Base-by-base conservation (phyloP, 2,888 invertebrate species). In the Pantelozetes paolii region DNA sequence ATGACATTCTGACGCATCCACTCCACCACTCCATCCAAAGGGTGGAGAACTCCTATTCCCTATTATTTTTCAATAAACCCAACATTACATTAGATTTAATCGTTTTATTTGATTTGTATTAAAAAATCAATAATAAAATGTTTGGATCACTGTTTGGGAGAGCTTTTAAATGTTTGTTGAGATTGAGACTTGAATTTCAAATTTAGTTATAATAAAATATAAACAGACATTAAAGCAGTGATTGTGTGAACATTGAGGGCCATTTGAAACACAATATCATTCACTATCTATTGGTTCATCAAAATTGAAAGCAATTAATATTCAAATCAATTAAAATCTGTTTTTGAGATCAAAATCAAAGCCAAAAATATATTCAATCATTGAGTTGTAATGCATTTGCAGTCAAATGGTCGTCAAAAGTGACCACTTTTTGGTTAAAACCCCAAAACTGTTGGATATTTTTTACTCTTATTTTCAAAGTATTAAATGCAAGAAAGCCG, bases 1-100 rank as follows among this genome's bases (percentile, higher is more conserved):
- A 67, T 67, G 67, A 67, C 67, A 67, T 23, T 67, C 40, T 67
- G 62, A 32, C 32, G 62, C 32, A 62, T 62, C 59, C n/a, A n/a
- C n/a, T n/a, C n/a, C n/a, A n/a, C n/a, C 62, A 62, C 62, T 62
- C 62, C 23, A 40, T 40, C 20, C 8, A 67, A 67, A 67, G 67
- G 67, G 67, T 67, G 67, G 30, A 20, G 13, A 13, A 67, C 23
- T 36, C 20, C 23, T 40, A 36, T 36, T 36, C 64, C 13, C 18
- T 20, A 28, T 57, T 62, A 23, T 28, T 5, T 20, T 64, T n/a
- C 15, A 64, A 64, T 64, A 57, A 57, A 26, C 28, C 23, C 18
- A 23, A 26, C 13, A 3, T 15, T 26, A 59, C n/a, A 36, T 26
- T 67, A 30, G 11, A 42, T 67, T 40, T 23, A 59, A 54, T 30